A percentile compares a stretch with the other conserved stretches of the same genome.
Conservation (phyloP, 1,140 invertebrate species). For the Oreohelix idahoensis region DNA sequence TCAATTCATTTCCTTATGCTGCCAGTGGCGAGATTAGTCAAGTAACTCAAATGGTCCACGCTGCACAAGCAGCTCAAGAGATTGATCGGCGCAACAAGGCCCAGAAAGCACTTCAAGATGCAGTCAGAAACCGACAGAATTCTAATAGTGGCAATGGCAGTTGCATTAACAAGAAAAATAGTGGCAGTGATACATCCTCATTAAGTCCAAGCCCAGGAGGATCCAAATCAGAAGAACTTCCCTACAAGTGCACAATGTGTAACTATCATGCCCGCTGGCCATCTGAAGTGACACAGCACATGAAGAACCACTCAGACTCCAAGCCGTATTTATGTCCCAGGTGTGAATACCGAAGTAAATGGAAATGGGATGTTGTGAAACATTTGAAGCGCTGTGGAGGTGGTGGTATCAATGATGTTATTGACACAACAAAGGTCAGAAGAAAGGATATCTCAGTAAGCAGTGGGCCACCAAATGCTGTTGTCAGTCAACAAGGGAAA, state of each 20-base stretch:
- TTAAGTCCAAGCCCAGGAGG: slow-evolving; percentile 5
- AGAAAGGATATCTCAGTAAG: slow-evolving; percentile 19
- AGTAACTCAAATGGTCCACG: not conserved
- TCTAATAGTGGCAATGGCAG: not conserved
- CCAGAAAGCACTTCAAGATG: slow-evolving; percentile 32
- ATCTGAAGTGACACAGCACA: slow-evolving; percentile 73
- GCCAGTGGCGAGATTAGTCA: not conserved
- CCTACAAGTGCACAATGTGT: slow-evolving; percentile 70
- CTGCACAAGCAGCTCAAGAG: slow-evolving; percentile 11
- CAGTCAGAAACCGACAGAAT: not conserved
- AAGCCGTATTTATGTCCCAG: slow-evolving; percentile 71
- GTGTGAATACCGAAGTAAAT: slow-evolving; percentile 72
- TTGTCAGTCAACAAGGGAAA: slow-evolving; percentile 57
- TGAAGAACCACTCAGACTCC: slow-evolving; percentile 73
- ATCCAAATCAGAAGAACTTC: slow-evolving; percentile 50
- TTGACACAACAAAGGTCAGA: slow-evolving; percentile 63
- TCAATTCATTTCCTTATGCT: not conserved
- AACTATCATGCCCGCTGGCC: slow-evolving; percentile 72
- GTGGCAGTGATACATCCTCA: not conserved
- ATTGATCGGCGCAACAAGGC: slow-evolving; percentile 7
- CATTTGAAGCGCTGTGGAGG: slow-evolving; percentile 72
- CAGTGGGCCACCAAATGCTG: slow-evolving; percentile 64
- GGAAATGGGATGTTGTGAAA: slow-evolving; percentile 75
- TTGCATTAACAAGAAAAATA: slow-evolving; percentile 5
- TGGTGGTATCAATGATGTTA: slow-evolving; percentile 70